phyloP scores from a whole-genome alignment of 2,113 vertebrate species.

The Okapia johnstoni region DNA sequence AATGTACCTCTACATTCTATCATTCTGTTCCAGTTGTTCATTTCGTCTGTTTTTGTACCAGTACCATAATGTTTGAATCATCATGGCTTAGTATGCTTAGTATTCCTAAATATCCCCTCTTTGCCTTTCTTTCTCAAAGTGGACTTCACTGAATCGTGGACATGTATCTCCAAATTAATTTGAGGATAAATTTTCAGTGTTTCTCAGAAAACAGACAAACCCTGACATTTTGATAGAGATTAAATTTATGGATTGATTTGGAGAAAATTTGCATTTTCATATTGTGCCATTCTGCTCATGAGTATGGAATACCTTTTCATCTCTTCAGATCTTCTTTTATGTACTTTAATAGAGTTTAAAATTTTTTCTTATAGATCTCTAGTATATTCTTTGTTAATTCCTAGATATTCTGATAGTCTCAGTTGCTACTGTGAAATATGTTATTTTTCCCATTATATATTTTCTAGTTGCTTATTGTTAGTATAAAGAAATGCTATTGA shows the following conservation, averaged over 20 bases:
- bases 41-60: not conserved
- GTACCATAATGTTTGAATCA: not conserved
- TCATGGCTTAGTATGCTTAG: not conserved
- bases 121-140: not conserved
- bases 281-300: not conserved
- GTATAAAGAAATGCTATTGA: not conserved
- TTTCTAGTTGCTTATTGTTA: not conserved
- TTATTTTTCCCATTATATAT: not conserved
- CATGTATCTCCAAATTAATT: not conserved
- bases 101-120: not conserved
- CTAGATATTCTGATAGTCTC: not conserved
- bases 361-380: not conserved
- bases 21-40: not conserved
- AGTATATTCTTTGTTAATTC: not conserved
- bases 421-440: not conserved
- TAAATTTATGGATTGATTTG: not conserved
- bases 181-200: not conserved
- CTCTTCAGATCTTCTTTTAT: not conserved
- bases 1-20: not conserved
- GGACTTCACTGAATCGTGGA: not conserved
- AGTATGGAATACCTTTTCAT: not conserved
- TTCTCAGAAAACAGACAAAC: not conserved
- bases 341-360: not conserved
- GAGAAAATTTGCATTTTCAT: not conserved
- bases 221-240: not conserved